phyloP scores from a whole-genome alignment of 2,888 invertebrate species.

The Gari tellinella region DNA sequence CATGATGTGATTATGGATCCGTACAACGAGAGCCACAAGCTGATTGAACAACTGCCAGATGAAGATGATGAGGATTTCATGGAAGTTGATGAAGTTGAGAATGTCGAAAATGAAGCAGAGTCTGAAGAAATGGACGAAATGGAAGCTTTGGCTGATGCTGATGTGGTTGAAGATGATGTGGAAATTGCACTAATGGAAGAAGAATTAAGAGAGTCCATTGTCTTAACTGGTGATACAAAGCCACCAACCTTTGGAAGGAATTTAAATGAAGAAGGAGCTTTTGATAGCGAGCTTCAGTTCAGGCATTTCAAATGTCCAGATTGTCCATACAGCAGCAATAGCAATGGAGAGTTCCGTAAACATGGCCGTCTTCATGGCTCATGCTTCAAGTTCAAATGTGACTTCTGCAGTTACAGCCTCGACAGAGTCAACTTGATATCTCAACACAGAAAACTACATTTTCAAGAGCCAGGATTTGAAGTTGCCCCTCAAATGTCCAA shows the following conservation, averaged over 20 bases:
- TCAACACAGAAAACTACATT: constrained; percentile 71
- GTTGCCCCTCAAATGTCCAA: constrained; percentile 53
- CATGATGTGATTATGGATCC: constrained; percentile 71
- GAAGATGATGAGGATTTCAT: constrained; percentile 40
- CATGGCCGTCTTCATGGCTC: constrained; percentile 68
- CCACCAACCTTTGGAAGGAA: constrained; percentile 39
- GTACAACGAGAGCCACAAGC: constrained; percentile 60
- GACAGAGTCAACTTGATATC: constrained; percentile 66
- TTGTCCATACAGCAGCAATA: constrained; percentile 73
- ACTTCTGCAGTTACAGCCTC: constrained; percentile 67
- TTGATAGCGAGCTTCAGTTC: constrained; percentile 64
- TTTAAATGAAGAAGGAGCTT: constrained; percentile 54
- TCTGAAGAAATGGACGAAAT: constrained; percentile 42
- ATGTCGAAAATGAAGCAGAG: constrained; percentile 42
- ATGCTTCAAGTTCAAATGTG: constrained; percentile 63
- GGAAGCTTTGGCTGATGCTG: constrained; percentile 33
- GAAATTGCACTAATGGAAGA: constrained; percentile 65
- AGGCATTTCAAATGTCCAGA: constrained; percentile 53
- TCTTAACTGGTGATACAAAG: constrained; percentile 5
- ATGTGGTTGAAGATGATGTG: constrained; percentile 47
- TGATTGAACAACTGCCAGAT: constrained; percentile 52
- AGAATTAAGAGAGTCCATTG: constrained; percentile 49
- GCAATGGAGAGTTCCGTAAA: constrained; percentile 67
- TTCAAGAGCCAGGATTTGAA: constrained; percentile 65
- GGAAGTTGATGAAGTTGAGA: constrained; percentile 26